Evolutionary conservation across 2,797 vertebrate species (phyloP), one percentile per base, ranked within the genome.

Genomic region (Mycteria americana): DNA sequence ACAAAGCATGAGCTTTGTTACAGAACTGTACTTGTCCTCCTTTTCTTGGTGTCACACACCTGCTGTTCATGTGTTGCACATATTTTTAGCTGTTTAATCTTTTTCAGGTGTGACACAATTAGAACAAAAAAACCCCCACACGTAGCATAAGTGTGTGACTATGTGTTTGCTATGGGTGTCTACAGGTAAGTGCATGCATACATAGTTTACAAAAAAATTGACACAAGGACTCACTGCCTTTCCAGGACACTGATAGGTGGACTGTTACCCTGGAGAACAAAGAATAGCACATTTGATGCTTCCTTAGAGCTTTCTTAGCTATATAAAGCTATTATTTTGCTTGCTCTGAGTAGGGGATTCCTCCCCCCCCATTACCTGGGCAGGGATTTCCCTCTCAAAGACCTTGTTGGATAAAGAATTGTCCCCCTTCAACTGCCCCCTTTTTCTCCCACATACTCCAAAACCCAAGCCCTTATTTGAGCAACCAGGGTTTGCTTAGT

Each of bases 321-420:
- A 72, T 74, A 17, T 72, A 76, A 88, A 86, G 13, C 37, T 11
- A 75, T 78, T 95, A 31, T 85, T 87, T 96, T 92, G 3, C 65
- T 91, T 97, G 64, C 46, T 88, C 56, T 41, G 9, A 25, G 23
- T 89, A 48, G 18, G 39, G 37, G 33, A 56, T 37, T 85, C 85
- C 83, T 51, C 33, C 41, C 64, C 33, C 18, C 13, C 43, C 70
- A 33, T 88, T 93, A 77, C 65, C 54, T 94, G 59, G 45, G 48
- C 72, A 80, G 24, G 39, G 56, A 93, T 96, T 97, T 97, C 69
- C 56, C 69, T 83, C 78, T 96, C 48, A 94, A 97, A 96, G 78
- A 11, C 77, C 15, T 94, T 88, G 65, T 60, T 87, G 68, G 41
- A 87, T 85, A 92, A 89, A 95, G 75, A 85, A 70, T 5, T 27